phyloP scores from a whole-genome alignment of 2,797 vertebrate genomes.

The Coranthus polyacanthus region DNA sequence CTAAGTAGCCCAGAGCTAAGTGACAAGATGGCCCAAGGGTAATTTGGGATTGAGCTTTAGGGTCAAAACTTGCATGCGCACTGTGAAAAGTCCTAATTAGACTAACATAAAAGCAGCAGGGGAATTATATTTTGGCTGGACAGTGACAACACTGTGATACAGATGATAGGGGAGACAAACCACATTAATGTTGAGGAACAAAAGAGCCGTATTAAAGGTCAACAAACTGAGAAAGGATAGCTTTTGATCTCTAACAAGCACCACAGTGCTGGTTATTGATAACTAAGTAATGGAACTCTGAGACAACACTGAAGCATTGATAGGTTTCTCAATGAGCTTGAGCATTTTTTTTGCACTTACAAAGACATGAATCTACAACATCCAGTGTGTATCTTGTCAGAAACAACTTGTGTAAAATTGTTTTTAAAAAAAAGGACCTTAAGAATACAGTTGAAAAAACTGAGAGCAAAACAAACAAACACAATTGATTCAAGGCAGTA shows the following conservation, averaged over 20 bases:
- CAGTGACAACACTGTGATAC: slow-evolving; percentile 5
- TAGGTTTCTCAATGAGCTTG: too few relatives aligned
- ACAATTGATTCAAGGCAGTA: too few relatives aligned
- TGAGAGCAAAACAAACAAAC: too few relatives aligned
- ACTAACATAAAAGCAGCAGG: slow-evolving; percentile 5
- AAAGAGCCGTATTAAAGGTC: slow-evolving; percentile 13
- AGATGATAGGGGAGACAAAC: not conserved
- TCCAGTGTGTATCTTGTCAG: too few relatives aligned
- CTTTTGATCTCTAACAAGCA: slow-evolving; percentile 3
- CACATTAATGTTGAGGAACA: slow-evolving; percentile 2
- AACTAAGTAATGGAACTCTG: not conserved
- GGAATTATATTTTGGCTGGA: slow-evolving; percentile 8
- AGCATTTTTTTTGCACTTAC: too few relatives aligned
- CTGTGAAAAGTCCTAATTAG: slow-evolving; percentile 37
- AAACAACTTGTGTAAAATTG: too few relatives aligned
- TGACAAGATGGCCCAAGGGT: not conserved
- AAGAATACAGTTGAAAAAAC: too few relatives aligned
- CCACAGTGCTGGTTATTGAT: not conserved
- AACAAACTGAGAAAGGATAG: too few relatives aligned
- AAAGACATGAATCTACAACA: too few relatives aligned
- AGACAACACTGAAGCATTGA: not conserved
- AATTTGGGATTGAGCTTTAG: slow-evolving; percentile 14
- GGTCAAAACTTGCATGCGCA: not conserved
- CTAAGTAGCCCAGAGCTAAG: slow-evolving; percentile 1
- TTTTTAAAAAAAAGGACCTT: too few relatives aligned